phyloP scores from a whole-genome alignment of 2,797 vertebrate genomes.

The Meda fulgida region DNA sequence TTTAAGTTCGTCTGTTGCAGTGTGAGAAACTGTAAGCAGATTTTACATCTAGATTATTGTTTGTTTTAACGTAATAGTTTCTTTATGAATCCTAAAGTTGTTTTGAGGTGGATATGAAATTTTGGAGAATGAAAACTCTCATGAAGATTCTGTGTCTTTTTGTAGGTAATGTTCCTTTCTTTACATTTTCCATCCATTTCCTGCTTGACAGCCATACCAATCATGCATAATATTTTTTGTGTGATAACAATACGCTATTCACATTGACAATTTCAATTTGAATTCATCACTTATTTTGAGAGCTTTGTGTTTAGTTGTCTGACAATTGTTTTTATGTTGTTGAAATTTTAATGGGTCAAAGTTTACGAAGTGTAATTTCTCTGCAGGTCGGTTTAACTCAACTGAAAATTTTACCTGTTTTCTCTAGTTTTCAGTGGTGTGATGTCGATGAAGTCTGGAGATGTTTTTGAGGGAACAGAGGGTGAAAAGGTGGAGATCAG shows the following conservation, averaged over 20 bases:
- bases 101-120: not conserved
- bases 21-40: not conserved
- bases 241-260: not conserved
- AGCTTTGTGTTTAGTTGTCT: not conserved
- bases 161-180: not conserved
- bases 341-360: not conserved
- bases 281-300: not conserved
- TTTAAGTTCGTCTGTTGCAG: not conserved
- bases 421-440: not conserved
- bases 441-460: not conserved
- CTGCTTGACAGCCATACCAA: not conserved
- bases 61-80: not conserved
- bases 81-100: not conserved
- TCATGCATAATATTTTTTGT: not conserved
- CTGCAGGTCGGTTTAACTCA: not conserved
- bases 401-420: not conserved
- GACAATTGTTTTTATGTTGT: not conserved
- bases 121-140: not conserved
- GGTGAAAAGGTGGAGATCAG: slow-evolving; percentile 32
- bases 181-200: not conserved
- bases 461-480: slow-evolving; percentile 27
- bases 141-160: not conserved
- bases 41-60: not conserved
- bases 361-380: not conserved
- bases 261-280: too few species aligned